phyloP scores from a whole-genome alignment of 2,797 vertebrate genomes.

The Sebastes baramenuke region DNA sequence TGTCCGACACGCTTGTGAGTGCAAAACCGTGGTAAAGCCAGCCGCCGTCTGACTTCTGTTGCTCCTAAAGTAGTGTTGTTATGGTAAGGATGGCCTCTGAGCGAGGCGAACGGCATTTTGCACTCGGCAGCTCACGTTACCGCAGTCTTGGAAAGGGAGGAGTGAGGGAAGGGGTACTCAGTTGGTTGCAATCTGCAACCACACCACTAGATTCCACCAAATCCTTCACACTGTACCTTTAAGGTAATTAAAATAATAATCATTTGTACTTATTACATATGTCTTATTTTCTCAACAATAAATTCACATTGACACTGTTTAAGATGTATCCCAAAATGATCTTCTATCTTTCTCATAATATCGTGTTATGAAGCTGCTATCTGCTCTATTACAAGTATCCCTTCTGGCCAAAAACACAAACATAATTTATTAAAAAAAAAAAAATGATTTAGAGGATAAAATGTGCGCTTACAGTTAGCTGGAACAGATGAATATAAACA shows the following conservation, averaged over 20 bases:
- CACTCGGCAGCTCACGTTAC: too few relatives aligned
- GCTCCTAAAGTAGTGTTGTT: too few relatives aligned
- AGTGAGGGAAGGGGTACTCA: too few relatives aligned
- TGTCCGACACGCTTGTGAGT: too few relatives aligned
- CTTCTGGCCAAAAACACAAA: constrained; percentile 21
- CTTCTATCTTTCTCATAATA: background rate
- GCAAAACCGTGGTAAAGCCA: too few relatives aligned
- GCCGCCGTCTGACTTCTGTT: too few relatives aligned
- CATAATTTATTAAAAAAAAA: background rate
- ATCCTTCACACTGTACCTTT: too few relatives aligned
- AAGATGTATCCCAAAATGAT: background rate
- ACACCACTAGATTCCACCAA: too few relatives aligned
- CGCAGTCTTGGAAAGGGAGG: too few relatives aligned
- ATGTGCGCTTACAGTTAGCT: constrained; percentile 37
- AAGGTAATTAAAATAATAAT: background rate
- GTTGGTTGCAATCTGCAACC: too few relatives aligned
- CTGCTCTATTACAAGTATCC: background rate
- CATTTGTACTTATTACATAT: background rate
- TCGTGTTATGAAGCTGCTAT: background rate
- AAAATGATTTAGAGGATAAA: constrained; percentile 29
- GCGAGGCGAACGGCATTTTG: too few relatives aligned
- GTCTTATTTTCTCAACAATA: background rate
- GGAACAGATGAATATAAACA: constrained; percentile 34
- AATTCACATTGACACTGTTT: background rate
- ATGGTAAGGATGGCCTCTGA: too few relatives aligned